phyloP scores from a whole-genome alignment of 2,113 vertebrate species.

The Pollimyrus isidori region DNA sequence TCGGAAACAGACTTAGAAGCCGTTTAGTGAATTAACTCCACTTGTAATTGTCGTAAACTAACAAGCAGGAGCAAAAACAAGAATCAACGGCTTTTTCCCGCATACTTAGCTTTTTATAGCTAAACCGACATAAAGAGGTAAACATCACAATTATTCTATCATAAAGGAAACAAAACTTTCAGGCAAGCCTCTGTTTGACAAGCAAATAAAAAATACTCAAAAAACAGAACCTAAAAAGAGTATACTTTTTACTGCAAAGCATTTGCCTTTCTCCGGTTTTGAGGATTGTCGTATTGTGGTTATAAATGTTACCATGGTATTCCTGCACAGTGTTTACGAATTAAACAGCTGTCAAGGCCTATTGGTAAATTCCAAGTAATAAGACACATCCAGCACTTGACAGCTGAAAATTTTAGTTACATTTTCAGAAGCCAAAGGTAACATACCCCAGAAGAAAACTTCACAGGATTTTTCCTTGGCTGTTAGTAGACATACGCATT shows the following conservation, averaged over 20 bases:
- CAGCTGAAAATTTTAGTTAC: background rate
- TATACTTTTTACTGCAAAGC: background rate
- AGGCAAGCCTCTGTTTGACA: background rate
- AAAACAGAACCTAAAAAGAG: background rate
- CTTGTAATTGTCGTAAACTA: too few species aligned
- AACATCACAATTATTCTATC: background rate
- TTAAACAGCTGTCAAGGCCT: background rate
- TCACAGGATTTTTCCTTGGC: background rate
- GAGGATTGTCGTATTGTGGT: background rate
- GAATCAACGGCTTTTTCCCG: background rate
- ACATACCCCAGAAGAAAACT: background rate
- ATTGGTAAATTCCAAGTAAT: background rate
- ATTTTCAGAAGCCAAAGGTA: background rate
- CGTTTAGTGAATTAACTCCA: background rate
- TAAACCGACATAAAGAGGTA: background rate
- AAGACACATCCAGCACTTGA: background rate
- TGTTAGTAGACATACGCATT: too few species aligned
- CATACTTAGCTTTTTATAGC: background rate
- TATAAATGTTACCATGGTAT: background rate
- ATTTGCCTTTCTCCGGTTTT: background rate
- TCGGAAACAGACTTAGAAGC: background rate
- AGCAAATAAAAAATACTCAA: background rate
- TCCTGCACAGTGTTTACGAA: background rate
- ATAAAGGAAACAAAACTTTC: background rate
- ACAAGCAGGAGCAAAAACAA: background rate